A percentile compares a stretch with the other conserved stretches of the same genome.
Conservation (phyloP, 2,888 invertebrate species). For the Chalcosyrphus nemorum region DNA sequence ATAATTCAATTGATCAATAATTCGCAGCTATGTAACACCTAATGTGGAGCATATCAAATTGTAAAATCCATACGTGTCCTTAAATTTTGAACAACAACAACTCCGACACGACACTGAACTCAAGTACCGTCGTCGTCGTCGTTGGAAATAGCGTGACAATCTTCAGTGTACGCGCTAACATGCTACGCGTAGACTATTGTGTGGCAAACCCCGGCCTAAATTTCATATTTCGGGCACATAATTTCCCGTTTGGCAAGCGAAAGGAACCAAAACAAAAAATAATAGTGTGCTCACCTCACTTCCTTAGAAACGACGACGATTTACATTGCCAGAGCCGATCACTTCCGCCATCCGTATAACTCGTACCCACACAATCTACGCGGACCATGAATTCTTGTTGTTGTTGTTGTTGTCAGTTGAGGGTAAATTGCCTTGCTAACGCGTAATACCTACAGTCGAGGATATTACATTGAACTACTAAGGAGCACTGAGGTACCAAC, state of each 20-base stretch:
- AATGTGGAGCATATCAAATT: constrained; percentile 42
- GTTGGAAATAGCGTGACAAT: constrained; percentile 29
- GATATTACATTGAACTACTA: constrained; percentile 25
- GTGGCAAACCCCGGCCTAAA: constrained; percentile 5
- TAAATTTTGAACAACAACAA: constrained; percentile 8
- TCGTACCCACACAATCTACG: not conserved
- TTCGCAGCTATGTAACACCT: constrained; percentile 53
- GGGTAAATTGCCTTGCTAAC: constrained; percentile 32
- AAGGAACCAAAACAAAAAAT: constrained; percentile 11
- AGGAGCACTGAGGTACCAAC: constrained; percentile 1
- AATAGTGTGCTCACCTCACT: constrained; percentile 9
- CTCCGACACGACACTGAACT: constrained; percentile 9
- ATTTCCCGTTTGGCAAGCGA: constrained; percentile 34
- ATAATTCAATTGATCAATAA: constrained; percentile 62
- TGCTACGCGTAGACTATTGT: not conserved
- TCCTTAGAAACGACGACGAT: not conserved
- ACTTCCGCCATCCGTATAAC: not conserved
- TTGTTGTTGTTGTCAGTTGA: not conserved
- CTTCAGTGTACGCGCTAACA: not conserved
- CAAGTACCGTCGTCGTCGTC: constrained; percentile 22
- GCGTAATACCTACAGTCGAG: not conserved
- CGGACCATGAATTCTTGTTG: not conserved
- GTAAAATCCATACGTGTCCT: constrained; percentile 51
- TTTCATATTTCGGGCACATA: constrained; percentile 44
- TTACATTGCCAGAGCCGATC: constrained; percentile 16